Base-by-base conservation (phyloP, 2,888 invertebrate species). In the Anthrax anthrax region DNA sequence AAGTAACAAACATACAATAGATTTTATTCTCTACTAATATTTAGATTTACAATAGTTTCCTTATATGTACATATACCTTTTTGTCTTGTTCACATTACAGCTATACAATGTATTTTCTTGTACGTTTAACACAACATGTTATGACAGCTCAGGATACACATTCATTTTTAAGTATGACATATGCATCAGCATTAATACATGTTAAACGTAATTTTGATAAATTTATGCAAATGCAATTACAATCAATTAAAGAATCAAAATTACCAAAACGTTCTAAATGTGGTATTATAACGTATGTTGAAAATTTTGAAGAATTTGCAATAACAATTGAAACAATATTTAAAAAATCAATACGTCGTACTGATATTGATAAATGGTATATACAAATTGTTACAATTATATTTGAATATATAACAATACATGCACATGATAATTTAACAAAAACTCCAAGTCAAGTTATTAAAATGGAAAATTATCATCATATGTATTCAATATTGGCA, bases 381-480 rank as follows among this genome's bases (percentile, higher is more conserved):
- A 74, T 78, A 32, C 74, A 82, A 64, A 70, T 91, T 56, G 81
- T 89, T n/a, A 75, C 74, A 54, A 82, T 83, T 38, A 86, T 94
- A 71, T 81, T 91, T 66, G 84, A 85, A 55, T 83, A 84, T 51
- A 85, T 95, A 52, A 74, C 77, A 37, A 69, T 77, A 42, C 84
- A 91, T 56, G 81, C 89, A 1, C 72, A 70, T 45, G 88, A 91
- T 58, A 89, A 91, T 66, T n/a, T n/a, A n/a, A 81, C 84, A 53
- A 92, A 92, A 71, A 92, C 92, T 16, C 97, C 96, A 6, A 77
- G 83, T 43, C 86, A 90, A 71, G 91, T 95, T 39, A 78, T 95
- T 43, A 84, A 86, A 69, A 87, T 94, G 82, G 88, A 97, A 73
- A 98, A 97, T 70, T 96, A 88, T 70, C 96, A 97, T 73, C 85